Base-by-base conservation (phyloP, 2,797 vertebrate species). In the Tauraco hartlaubi region DNA sequence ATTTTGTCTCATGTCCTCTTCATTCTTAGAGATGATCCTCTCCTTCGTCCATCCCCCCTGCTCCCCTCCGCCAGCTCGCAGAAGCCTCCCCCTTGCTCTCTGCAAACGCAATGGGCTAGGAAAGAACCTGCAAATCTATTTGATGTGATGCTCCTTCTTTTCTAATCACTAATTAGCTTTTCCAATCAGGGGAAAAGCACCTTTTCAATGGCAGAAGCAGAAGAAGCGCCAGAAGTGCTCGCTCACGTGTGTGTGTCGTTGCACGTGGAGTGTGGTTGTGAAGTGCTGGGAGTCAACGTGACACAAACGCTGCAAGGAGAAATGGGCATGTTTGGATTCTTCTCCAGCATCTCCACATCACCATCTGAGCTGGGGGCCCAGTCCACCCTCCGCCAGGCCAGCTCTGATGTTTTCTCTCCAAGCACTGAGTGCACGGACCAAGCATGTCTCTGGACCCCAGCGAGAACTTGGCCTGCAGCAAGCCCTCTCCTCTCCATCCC, bases 1-100 rank as follows among this genome's bases (percentile, higher is more conserved):
- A 97, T 95, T 95, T 87, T 96, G 97, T 98, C 95, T 98, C 90
- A 28, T 92, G 88, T 96, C 91, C 95, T 94, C 81, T 85, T 86
- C 92, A 80, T 97, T 88, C 96, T 96, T 95, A 78, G 92, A 96
- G 97, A 92, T 4, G 2, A 55, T 79, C n/a, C 84, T 82, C 85
- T 96, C 39, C 48, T 41, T 13, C 2, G 3, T 85, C 76, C 64
- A 7, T 31, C 13, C 41, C 25, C 10, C 28, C 31, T 1, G 6
- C 29, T 6, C 25, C 23, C 22, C 54, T 37, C 37, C 3, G 5
- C 62, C 0, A 3, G 4, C 56, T 93, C 11, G 0, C 35, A 75
- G 64, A 31, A 90, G 83, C 73, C 46, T 37, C 46, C 64, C 35
- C 61, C 46, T 75, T 6, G 25, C 49, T 68, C 66, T 61, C 74